Evolutionary conservation across 2,888 invertebrate species (phyloP), one percentile per base, ranked within the genome.

Genomic region (Drosophila paramelanica): DNA sequence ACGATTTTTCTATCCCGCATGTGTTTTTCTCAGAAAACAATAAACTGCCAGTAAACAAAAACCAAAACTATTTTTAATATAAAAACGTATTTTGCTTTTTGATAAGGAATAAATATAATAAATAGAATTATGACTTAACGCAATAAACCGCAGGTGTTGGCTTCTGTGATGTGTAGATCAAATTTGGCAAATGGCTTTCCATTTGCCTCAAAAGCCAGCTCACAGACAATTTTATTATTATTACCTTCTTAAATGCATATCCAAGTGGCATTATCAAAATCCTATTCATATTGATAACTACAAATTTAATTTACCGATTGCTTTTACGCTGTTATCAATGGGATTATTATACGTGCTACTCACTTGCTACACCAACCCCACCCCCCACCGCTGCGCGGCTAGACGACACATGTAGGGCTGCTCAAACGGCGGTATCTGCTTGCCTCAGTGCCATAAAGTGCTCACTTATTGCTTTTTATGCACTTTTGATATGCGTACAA

Each of bases 391-490:
- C n/a, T 41, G 31, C 45, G 45, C 67, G 62, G 33, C 31, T 46
- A 57, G 58, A 65, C 58, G 73, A 68, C 73, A 77, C 66, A 81
- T 84, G 81, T 79, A 77, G 69, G 79, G 81, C 64, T 86, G 77
- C 84, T 81, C 74, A 83, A 83, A 84, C 72, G 25, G n/a, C 25
- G 51, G 79, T 38, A 51, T 74, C 17, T 52, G 59, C 58, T 68
- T 85, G 82, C 71, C 73, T 66, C 72, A 70, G 68, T 66, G 79
- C 69, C 80, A 83, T 86, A 86, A 83, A 83, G 68, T 77, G 72
- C 57, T 64, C 75, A 82, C 82, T 83, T 83, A 88, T 82, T 77
- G 84, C 83, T 82, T 83, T 83, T 88, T 80, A 83, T 83, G 81
- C 84, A 73, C 75, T 75, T 88, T 86, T 86, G 80, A 86, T 83